phyloP scores from a whole-genome alignment of 1,140 invertebrate genomes.

The Ceratina australensis region DNA sequence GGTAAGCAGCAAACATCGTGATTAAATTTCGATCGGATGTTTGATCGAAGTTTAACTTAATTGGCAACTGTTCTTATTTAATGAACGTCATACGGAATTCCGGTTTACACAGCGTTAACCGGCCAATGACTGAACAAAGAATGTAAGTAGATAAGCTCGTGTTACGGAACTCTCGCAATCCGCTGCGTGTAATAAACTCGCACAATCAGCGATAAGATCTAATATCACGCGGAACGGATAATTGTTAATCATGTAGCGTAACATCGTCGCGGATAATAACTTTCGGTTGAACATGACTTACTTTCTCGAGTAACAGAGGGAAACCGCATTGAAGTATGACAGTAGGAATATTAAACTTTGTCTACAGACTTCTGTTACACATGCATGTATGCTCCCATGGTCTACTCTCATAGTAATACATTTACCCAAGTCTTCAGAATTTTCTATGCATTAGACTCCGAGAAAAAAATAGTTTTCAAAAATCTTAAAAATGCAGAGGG shows the following conservation, averaged over 20 bases:
- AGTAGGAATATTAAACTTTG: conserved; percentile 46
- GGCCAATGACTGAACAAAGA: neutral
- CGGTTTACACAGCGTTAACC: neutral
- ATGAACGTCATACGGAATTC: too few relatives aligned
- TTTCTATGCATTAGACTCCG: too few relatives aligned
- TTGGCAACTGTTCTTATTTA: too few relatives aligned
- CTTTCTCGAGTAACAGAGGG: neutral
- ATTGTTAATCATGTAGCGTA: neutral
- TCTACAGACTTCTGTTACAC: conserved; percentile 22
- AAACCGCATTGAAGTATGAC: neutral
- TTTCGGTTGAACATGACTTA: neutral
- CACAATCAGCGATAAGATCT: neutral
- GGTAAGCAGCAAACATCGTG: neutral
- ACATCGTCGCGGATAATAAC: neutral
- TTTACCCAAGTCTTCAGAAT: too few relatives aligned
- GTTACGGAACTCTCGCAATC: neutral
- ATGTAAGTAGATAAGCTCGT: neutral
- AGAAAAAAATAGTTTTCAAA: too few relatives aligned
- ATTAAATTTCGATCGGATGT: too few relatives aligned
- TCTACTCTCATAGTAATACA: too few relatives aligned
- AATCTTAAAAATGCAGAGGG: too few relatives aligned
- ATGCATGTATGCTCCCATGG: conserved; percentile 23
- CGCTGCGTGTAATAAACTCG: neutral
- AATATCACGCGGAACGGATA: neutral
- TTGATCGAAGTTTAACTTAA: too few relatives aligned